A percentile compares a stretch with the other conserved stretches of the same genome.
Evolutionary conservation across 2,888 invertebrate genomes (phyloP).

Genomic region (Oligia latruncula): DNA sequence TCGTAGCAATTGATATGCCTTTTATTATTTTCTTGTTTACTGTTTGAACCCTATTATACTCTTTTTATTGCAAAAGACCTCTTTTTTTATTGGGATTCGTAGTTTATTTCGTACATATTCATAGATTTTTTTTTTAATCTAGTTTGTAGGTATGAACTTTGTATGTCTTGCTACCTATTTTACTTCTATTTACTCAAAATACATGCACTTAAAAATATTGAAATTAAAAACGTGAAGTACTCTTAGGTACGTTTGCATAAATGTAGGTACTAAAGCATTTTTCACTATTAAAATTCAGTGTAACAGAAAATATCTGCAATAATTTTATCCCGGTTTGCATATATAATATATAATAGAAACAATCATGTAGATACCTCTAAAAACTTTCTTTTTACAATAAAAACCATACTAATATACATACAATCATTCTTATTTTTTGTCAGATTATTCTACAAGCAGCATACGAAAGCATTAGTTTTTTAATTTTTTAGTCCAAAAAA

Average conservation of each 20-base stretch:
- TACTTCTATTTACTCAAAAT: background rate
- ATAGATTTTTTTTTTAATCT: background rate
- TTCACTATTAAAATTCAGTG: background rate
- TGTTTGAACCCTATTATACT: background rate
- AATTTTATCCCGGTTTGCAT: background rate
- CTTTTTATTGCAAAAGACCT: background rate
- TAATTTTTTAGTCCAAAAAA: too few species aligned
- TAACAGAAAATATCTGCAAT: background rate
- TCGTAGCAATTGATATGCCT: constrained; percentile 3
- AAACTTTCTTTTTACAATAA: too few species aligned
- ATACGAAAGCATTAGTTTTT: too few species aligned
- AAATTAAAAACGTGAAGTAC: background rate
- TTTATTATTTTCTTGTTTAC: background rate
- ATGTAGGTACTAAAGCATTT: background rate
- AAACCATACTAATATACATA: too few species aligned
- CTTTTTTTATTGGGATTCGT: background rate
- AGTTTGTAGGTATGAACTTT: background rate
- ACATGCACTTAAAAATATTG: too few species aligned
- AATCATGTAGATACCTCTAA: too few species aligned
- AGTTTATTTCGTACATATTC: background rate
- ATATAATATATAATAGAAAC: too few species aligned
- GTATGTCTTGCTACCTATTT: background rate
- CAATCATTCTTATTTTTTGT: too few species aligned
- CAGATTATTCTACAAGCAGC: too few species aligned
- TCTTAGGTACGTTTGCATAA: background rate